These are phyloP conservation scores for Asobara japonica DNA, from an alignment of 1,140 invertebrate genomes.

Conservation along the genomic window DNA sequence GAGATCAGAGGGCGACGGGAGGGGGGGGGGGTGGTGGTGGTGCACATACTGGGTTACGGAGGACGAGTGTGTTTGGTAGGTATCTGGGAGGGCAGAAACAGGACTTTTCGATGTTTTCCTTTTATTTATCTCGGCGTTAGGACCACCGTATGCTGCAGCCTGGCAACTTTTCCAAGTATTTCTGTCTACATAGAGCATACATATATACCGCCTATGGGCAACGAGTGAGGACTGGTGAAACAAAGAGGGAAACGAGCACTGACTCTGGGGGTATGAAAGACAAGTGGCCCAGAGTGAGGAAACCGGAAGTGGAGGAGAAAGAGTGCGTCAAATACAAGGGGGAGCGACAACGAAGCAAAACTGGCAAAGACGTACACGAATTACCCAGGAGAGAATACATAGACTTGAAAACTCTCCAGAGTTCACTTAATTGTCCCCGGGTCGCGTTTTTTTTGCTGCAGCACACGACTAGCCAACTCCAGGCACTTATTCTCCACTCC, in stretches of 20 bases:
- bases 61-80: neutral
- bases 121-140: constrained; percentile 32
- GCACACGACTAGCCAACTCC: neutral
- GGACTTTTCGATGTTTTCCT: constrained; percentile 31
- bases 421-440: constrained; percentile 38
- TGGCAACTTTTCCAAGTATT: constrained; percentile 17
- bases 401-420: constrained; percentile 37
- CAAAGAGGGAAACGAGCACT: neutral
- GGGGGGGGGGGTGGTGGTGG: neutral
- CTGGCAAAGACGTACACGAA: constrained; percentile 13
- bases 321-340: constrained; percentile 13
- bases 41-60: constrained; percentile 1
- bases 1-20: no score
- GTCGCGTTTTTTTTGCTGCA: neutral
- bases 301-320: neutral
- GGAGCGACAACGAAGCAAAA: constrained; percentile 27
- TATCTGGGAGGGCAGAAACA: constrained; percentile 26
- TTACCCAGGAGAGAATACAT: constrained; percentile 26
- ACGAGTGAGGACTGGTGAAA: neutral
- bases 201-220: neutral
- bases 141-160: constrained; percentile 8
- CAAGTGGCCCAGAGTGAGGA: neutral
- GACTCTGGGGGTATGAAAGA: neutral
- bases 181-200: neutral
- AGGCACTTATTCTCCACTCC: neutral